Conservation (phyloP, 2,888 invertebrate genomes). For the Caenorhabditis parvicauda region DNA sequence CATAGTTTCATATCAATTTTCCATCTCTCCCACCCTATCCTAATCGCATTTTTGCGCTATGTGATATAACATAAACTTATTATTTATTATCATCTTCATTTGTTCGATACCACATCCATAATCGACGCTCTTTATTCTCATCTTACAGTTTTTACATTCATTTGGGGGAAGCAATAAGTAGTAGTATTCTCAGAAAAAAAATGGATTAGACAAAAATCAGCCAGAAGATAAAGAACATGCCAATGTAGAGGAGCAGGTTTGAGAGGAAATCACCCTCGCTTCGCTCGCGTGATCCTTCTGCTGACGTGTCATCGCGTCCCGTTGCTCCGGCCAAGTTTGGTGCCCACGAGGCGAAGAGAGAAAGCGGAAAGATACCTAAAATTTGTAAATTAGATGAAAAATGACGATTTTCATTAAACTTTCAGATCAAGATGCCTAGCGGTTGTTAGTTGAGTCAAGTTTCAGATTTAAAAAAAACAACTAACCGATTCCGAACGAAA, state of each 20-base stretch:
- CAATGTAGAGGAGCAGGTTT: conserved; percentile 57
- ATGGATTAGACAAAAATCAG: conserved; percentile 51
- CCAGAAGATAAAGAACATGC: conserved; percentile 58
- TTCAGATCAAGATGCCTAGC: background rate
- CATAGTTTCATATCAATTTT: no score
- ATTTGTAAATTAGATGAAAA: conserved; percentile 7
- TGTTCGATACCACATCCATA: no score
- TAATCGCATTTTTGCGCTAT: no score
- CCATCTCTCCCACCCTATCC: no score
- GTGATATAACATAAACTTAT: no score
- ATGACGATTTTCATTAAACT: background rate
- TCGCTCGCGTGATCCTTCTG: conserved; percentile 49
- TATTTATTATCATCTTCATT: no score
- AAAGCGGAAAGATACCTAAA: conserved; percentile 54
- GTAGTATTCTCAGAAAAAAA: no score
- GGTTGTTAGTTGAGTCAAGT: no score
- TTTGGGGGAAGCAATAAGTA: no score
- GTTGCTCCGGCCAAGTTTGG: conserved; percentile 3
- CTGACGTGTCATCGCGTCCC: conserved; percentile 11
- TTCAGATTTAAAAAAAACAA: conserved; percentile 9
- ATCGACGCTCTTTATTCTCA: no score
- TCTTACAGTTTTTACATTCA: no score
- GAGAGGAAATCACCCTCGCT: conserved; percentile 57
- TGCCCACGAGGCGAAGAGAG: conserved; percentile 55
- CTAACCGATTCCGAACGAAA: conserved; percentile 59